A percentile compares a stretch with the other conserved stretches of the same genome.
phyloP scores from a whole-genome alignment of 2,888 invertebrate species.

The Campopleginae sp. region DNA sequence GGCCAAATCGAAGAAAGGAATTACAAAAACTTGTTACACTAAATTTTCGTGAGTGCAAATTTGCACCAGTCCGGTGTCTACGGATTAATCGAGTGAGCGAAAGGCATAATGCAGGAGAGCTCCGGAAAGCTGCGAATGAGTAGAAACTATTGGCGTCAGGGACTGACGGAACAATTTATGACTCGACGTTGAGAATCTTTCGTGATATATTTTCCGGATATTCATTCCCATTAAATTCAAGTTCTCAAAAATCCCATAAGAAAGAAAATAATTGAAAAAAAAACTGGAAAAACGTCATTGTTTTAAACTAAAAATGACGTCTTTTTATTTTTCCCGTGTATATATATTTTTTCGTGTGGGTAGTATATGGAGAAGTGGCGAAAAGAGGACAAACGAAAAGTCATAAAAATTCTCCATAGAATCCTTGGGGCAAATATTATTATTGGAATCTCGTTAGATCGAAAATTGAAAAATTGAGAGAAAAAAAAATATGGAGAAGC shows the following conservation, averaged over 20 bases:
- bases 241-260: too few relatives aligned
- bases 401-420: neutral
- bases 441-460: neutral
- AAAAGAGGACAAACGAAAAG: neutral
- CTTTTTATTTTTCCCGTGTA: too few relatives aligned
- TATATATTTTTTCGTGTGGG: too few relatives aligned
- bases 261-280: neutral
- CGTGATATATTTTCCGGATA: too few relatives aligned
- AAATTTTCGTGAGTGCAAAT: too few relatives aligned
- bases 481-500: neutral
- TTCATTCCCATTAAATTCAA: too few relatives aligned
- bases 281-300: too few relatives aligned
- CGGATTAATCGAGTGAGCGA: constrained; percentile 16
- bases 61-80: too few relatives aligned
- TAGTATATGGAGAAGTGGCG: neutral
- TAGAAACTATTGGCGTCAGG: neutral
- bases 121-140: constrained; percentile 25
- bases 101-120: constrained; percentile 31
- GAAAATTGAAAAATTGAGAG: neutral
- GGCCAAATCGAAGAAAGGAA: too few relatives aligned
- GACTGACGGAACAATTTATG: neutral
- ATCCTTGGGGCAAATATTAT: neutral
- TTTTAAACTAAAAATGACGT: too few relatives aligned
- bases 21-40: too few relatives aligned
- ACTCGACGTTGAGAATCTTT: neutral